These are phyloP conservation scores for Drosophila equinoxialis DNA, from an alignment of 1,140 invertebrate genomes.

Conservation along the genomic window DNA sequence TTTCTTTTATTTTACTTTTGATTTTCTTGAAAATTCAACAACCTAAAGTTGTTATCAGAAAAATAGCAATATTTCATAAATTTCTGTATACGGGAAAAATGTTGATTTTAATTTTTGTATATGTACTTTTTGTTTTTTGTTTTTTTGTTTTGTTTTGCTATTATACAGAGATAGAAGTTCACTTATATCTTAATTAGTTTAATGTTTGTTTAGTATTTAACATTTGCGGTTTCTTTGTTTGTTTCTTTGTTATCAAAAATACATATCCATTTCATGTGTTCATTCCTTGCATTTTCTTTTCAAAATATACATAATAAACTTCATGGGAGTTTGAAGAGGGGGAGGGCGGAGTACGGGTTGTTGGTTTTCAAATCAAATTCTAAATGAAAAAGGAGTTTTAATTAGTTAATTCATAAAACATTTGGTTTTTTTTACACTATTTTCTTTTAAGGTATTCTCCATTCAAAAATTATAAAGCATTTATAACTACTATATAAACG, in stretches of 20 bases:
- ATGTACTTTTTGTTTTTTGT: background rate
- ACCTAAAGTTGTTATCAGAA: slow-evolving; percentile 11
- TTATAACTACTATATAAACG: slow-evolving; percentile 41
- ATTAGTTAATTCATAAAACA: slow-evolving; percentile 67
- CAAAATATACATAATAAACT: slow-evolving; percentile 30
- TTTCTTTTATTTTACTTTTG: background rate
- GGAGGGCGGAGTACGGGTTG: background rate
- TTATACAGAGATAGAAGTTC: slow-evolving; percentile 28
- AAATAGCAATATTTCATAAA: slow-evolving; percentile 7
- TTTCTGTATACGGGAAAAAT: background rate
- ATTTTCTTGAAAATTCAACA: slow-evolving; percentile 10
- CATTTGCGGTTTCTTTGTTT: slow-evolving; percentile 18
- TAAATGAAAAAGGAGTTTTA: slow-evolving; percentile 14
- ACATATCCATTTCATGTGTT: slow-evolving; percentile 58
- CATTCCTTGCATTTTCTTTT: slow-evolving; percentile 46
- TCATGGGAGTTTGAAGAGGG: background rate
- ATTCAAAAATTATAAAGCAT: slow-evolving; percentile 72
- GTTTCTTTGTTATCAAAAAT: slow-evolving; percentile 63
- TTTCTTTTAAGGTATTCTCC: slow-evolving; percentile 64
- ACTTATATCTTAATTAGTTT: slow-evolving; percentile 50
- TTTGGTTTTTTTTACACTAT: slow-evolving; percentile 67
- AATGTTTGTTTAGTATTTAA: slow-evolving; percentile 35
- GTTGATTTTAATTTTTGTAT: background rate
- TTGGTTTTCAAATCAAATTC: slow-evolving; percentile 2
- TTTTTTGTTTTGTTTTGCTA: too few species aligned